Conservation (phyloP, 1,140 invertebrate genomes). For the Palaemon carinicauda region DNA sequence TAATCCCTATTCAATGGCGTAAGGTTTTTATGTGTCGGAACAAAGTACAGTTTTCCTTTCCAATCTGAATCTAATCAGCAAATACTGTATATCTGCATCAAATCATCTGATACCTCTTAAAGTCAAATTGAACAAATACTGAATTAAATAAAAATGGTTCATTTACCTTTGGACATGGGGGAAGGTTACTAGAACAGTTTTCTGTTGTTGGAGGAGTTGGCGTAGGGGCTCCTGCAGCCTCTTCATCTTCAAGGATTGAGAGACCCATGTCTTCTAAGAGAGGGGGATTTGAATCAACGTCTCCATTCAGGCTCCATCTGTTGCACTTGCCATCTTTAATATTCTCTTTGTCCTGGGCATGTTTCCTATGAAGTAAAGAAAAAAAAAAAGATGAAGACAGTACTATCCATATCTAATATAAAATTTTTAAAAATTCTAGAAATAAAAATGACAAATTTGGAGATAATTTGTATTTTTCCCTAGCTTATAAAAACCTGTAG, state of each 20-base stretch:
- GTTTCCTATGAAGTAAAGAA: not conserved
- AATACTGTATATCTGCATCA: not conserved
- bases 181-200: not conserved
- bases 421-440: too few species aligned
- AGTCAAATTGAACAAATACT: too few species aligned
- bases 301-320: slow-evolving; percentile 28
- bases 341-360: slow-evolving; percentile 35
- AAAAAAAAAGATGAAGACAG: not conserved
- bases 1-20: too few species aligned
- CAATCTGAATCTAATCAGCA: too few species aligned
- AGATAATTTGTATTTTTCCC: too few species aligned
- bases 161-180: not conserved
- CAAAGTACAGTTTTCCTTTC: too few species aligned
- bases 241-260: slow-evolving; percentile 32
- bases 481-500: too few species aligned
- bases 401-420: not conserved
- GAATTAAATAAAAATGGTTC: too few species aligned
- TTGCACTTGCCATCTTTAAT: slow-evolving; percentile 14
- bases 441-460: too few species aligned
- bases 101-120: not conserved
- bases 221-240: not conserved
- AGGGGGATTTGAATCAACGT: slow-evolving; percentile 35
- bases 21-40: too few species aligned
- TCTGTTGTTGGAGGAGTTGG: not conserved
- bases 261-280: slow-evolving; percentile 43